Conservation (phyloP, 2,797 vertebrate genomes). For the Sebastes trivittatus region DNA sequence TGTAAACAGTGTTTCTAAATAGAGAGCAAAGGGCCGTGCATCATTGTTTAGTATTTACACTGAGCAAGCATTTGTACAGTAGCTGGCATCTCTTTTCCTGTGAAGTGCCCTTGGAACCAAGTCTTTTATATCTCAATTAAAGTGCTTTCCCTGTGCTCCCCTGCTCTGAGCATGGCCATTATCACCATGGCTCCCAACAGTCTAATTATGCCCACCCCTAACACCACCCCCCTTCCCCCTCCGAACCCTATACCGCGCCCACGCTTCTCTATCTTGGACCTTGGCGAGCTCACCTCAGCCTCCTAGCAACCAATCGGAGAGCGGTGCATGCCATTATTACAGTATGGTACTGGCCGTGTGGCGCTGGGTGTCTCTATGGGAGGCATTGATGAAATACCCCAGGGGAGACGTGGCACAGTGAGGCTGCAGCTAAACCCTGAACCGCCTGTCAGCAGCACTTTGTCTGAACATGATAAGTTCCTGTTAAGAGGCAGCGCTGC, state of each 20-base stretch:
- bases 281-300: conserved; percentile 71
- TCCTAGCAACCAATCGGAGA: conserved; percentile 70
- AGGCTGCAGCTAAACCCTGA: conserved; percentile 70
- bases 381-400: conserved; percentile 73
- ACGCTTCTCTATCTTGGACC: conserved; percentile 64
- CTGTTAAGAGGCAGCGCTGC: conserved; percentile 43
- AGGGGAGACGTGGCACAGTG: conserved; percentile 56
- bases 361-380: conserved; percentile 58
- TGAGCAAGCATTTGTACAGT: conserved; percentile 59
- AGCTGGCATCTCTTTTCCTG: conserved; percentile 68
- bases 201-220: conserved; percentile 79
- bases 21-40: conserved; percentile 34
- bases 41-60: conserved; percentile 67
- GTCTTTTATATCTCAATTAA: conserved; percentile 84
- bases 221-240: conserved; percentile 12
- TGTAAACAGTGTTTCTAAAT: conserved; percentile 51
- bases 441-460: conserved; percentile 65
- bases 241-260: conserved; percentile 48
- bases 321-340: conserved; percentile 53
- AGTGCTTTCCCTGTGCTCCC: conserved; percentile 77
- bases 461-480: conserved; percentile 68
- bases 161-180: conserved; percentile 73
- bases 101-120: conserved; percentile 79
- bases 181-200: conserved; percentile 82
- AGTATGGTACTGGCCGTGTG: conserved; percentile 55